A percentile compares a stretch with the other conserved stretches of the same genome.
Evolutionary conservation across 2,113 vertebrate species (phyloP).

Genomic region (Dasyprocta punctata): DNA sequence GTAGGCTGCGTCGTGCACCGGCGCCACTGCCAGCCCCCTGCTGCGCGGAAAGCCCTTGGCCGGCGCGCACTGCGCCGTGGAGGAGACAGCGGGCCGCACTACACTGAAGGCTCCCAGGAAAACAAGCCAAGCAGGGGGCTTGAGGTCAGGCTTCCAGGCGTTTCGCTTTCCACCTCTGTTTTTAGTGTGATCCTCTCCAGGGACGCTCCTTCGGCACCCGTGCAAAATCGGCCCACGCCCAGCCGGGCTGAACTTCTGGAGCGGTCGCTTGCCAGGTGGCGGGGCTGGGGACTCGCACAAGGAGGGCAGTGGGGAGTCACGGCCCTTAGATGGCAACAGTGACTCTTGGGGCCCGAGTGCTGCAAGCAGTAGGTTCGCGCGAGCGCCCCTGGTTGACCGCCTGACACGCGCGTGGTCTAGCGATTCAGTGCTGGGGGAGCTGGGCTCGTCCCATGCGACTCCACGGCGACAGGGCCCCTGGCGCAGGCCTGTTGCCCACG

Average conservation of each 20-base stretch:
- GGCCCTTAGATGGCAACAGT: not conserved
- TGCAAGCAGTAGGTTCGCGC: not conserved
- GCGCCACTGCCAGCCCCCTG: not conserved
- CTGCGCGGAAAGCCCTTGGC: not conserved
- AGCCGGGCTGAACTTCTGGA: not conserved
- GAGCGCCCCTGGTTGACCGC: not conserved
- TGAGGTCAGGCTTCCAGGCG: not conserved
- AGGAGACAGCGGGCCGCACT: not conserved
- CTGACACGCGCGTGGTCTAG: not conserved
- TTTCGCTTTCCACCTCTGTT: not conserved
- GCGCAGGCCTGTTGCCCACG: not conserved
- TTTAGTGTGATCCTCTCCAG: not conserved
- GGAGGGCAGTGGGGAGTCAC: not conserved
- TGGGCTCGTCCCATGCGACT: not conserved
- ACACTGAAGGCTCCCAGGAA: not conserved
- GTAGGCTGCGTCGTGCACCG: not conserved
- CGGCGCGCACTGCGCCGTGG: not conserved
- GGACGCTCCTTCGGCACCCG: not conserved
- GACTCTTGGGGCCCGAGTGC: not conserved
- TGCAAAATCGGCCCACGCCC: not conserved
- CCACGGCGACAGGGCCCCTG: not conserved
- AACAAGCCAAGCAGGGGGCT: not conserved
- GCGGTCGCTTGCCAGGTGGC: not conserved
- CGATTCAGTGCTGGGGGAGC: accelerated
- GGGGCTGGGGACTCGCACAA: not conserved